Evolutionary conservation across 2,113 vertebrate species (phyloP), one percentile per base, ranked within the genome.

Genomic region (Xiphophorus hellerii): DNA sequence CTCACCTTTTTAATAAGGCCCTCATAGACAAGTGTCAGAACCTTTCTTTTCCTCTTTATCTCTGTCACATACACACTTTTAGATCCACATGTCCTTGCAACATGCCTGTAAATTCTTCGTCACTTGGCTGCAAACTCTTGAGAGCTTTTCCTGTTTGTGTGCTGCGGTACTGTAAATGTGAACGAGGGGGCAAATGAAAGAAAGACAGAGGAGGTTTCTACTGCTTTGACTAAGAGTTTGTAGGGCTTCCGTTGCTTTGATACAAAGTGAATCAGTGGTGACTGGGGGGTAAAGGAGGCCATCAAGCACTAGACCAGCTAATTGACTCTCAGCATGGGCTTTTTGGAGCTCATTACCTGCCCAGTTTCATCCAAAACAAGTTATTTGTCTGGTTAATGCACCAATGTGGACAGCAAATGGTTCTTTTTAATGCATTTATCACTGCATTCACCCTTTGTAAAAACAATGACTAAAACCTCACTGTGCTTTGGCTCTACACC

Each of bases 1-100:
- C 93, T 93, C 94, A 95, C 94, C 94, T 94, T 93, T 92, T 94
- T 94, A 95, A 94, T 94, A 94, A 94, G 92, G 81, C 87, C 63
- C 89, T 92, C 88, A 87, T 89, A 93, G 92, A 93, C 88, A 81
- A 93, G 85, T 88, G 90, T 90, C 86, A 74, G 79, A 66, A 76
- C 65, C 73, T 73, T 87, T 89, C 85, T 73, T 33, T 70, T 62
- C 76, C 72, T 84, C 70, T 76, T 31, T 79, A 35, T 61, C 60
- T 62, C 71, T 73, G 65, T 80, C 84, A 81, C 82, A 83, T 58
- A 73, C 73, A 81, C 77, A 76, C 66, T 37, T 83, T 76, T 73
- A 77, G 69, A 77, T 83, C 81, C 79, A 62, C 66, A 60, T 69
- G 82, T 89, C 76, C 81, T 84, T 80, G 69, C 83, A 90, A 86